These are phyloP conservation scores for Maniola jurtina DNA, from an alignment of 1,140 invertebrate species.

Conservation along the genomic window DNA sequence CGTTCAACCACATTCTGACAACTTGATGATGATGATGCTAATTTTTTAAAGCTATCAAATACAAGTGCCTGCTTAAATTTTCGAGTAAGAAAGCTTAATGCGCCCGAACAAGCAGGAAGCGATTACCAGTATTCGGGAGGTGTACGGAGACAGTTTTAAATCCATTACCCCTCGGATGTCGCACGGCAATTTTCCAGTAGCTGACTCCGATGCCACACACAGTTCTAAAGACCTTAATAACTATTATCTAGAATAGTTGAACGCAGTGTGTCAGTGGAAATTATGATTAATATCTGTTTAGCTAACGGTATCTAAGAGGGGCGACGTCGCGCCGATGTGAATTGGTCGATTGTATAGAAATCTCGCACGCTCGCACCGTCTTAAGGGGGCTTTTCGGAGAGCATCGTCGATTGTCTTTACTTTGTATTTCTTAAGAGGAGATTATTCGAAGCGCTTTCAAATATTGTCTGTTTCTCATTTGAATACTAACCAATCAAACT, in stretches of 20 bases:
- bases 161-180: conserved; percentile 71
- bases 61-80: conserved; percentile 34
- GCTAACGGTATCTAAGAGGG: conserved; percentile 34
- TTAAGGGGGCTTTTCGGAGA: not conserved
- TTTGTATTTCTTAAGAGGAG: no score
- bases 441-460: no score
- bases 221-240: conserved; percentile 68
- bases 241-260: conserved; percentile 71
- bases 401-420: not conserved
- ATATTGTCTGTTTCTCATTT: no score
- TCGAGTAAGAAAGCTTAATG: conserved; percentile 40
- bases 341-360: conserved; percentile 28
- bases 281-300: conserved; percentile 79
- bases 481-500: no score
- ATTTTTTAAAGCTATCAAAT: conserved; percentile 33
- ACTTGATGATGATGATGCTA: conserved; percentile 38
- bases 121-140: conserved; percentile 65
- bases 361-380: conserved; percentile 39
- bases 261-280: conserved; percentile 70
- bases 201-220: conserved; percentile 61
- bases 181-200: conserved; percentile 75
- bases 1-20: conserved; percentile 12
- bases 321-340: conserved; percentile 45
- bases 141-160: conserved; percentile 68
- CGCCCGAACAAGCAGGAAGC: conserved; percentile 60